These are phyloP conservation scores for Pogonomyrmex barbatus DNA, from an alignment of 1,140 invertebrate genomes.

Conservation along the genomic window DNA sequence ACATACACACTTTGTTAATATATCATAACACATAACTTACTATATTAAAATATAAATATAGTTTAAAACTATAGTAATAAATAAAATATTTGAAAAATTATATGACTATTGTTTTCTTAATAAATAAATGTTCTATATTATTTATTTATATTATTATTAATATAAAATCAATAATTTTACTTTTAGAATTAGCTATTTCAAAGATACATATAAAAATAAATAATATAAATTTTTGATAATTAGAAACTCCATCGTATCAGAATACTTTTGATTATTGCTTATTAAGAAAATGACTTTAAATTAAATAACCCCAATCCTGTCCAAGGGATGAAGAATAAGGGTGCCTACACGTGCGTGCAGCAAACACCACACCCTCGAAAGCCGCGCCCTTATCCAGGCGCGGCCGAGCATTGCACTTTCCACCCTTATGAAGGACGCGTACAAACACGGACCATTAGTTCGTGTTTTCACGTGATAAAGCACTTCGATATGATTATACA, in stretches of 20 bases:
- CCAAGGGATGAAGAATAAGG: conserved; percentile 65
- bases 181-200: not conserved
- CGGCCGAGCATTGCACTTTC: conserved; percentile 77
- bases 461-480: conserved; percentile 73
- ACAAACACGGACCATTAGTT: conserved; percentile 75
- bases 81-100: not conserved
- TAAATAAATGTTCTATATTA: not conserved
- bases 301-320: conserved; percentile 43
- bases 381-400: conserved; percentile 76
- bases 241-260: not conserved
- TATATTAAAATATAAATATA: no score
- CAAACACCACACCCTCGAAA: conserved; percentile 74
- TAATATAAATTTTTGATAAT: not conserved
- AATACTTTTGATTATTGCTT: conserved; percentile 4
- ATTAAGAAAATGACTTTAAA: conserved; percentile 58
- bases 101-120: not conserved
- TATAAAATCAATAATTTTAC: not conserved
- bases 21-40: not conserved
- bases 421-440: conserved; percentile 71
- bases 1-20: not conserved
- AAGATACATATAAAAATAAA: not conserved
- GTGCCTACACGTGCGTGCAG: conserved; percentile 54
- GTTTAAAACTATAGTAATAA: not conserved
- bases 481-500: conserved; percentile 76
- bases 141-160: conserved; percentile 8